These are phyloP conservation scores for Odontocerum albicorne DNA, from an alignment of 2,888 invertebrate species.

Conservation along the genomic window DNA sequence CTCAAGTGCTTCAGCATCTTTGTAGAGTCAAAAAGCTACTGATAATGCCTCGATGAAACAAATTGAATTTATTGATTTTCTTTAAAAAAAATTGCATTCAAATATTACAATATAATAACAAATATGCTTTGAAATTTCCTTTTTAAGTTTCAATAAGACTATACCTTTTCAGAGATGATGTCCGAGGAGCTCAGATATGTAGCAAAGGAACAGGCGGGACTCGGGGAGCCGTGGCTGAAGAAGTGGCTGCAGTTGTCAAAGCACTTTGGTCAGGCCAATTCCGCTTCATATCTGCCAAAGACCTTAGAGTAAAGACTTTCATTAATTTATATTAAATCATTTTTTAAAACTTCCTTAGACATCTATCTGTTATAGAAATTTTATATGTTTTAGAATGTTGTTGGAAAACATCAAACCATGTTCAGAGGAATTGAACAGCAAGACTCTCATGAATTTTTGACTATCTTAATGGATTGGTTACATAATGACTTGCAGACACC, in stretches of 20 bases:
- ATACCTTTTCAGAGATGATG: constrained; percentile 23
- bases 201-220: constrained; percentile 48
- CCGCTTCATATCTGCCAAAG: constrained; percentile 75
- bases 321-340: not conserved
- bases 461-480: constrained; percentile 84
- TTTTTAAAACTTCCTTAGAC: not conserved
- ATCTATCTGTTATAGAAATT: not conserved
- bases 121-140: too few relatives aligned
- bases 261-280: constrained; percentile 82
- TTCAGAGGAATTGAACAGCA: constrained; percentile 81
- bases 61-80: too few relatives aligned
- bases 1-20: too few relatives aligned
- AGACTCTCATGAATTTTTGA: constrained; percentile 89
- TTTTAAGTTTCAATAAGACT: too few relatives aligned
- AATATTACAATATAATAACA: too few relatives aligned
- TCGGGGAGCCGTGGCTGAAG: constrained; percentile 77
- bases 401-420: constrained; percentile 74
- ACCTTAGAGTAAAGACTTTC: constrained; percentile 66
- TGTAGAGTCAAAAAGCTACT: too few relatives aligned
- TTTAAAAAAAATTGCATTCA: too few relatives aligned
- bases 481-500: constrained; percentile 76
- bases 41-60: too few relatives aligned
- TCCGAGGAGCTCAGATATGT: constrained; percentile 22
- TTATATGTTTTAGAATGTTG: constrained; percentile 57
- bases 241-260: constrained; percentile 79